Conservation (phyloP, 2,113 vertebrate species). For the Pterocles orientalis region DNA sequence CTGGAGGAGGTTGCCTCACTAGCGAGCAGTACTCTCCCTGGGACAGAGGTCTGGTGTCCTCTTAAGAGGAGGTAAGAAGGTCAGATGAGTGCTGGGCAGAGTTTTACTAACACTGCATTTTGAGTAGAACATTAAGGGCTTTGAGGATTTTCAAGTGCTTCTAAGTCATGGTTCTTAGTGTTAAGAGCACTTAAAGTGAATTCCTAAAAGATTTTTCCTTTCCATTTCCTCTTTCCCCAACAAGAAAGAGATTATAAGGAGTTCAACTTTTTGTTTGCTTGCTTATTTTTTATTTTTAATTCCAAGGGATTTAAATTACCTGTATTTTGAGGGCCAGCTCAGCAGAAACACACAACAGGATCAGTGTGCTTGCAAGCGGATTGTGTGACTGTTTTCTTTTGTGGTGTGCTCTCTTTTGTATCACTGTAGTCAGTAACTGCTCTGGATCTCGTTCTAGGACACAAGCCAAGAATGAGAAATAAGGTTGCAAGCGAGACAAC, state of each 20-base stretch:
- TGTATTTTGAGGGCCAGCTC: neutral
- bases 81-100: neutral
- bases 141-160: neutral
- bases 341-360: neutral
- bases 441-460: slow-evolving; percentile 41
- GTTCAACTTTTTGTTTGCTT: neutral
- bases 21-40: neutral
- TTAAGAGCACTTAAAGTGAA: neutral
- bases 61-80: neutral
- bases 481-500: slow-evolving; percentile 42
- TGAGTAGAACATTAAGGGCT: neutral
- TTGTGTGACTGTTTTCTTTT: slow-evolving; percentile 33
- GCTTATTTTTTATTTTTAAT: neutral
- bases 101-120: neutral
- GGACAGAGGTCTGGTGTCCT: neutral
- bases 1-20: neutral
- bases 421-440: neutral
- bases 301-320: neutral
- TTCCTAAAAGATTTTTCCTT: neutral
- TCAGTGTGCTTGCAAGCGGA: neutral
- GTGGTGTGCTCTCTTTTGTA: slow-evolving; percentile 27
- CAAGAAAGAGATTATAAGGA: neutral
- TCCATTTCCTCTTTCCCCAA: neutral
- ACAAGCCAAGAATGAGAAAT: slow-evolving; percentile 42
- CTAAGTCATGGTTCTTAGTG: neutral